Base-by-base conservation (phyloP, 2,888 invertebrate genomes). In the Syrphus vitripennis region DNA sequence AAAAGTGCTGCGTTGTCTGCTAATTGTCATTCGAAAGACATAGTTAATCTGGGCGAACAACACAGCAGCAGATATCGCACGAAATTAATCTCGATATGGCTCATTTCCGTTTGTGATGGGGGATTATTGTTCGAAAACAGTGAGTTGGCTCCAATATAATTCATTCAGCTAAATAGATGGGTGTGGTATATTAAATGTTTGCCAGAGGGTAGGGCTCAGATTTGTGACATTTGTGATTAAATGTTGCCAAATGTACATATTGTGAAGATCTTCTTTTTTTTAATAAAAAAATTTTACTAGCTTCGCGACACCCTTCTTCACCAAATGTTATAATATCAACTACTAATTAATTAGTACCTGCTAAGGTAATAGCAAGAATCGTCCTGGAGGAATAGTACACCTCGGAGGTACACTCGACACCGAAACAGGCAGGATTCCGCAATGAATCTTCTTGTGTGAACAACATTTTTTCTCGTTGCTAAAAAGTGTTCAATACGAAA, bases 21-120 rank as follows among this genome's bases (percentile, higher is more conserved):
- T 82, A 78, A 86, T 86, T 86, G 77, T 78, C 86, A 86, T 86
- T 77, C 82, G 77, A 12, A 21, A 70, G 80, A 80, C 80, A 84
- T 72, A 76, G 71, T 72, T 84, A 71, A 75, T 65, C 80, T 59
- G 59, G 61, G 37, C 70, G 70, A 42, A 48, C 71, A 84, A 69
- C 45, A 75, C 65, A 42, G 53, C 79, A 69, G 79, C 83, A 70
- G 80, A 76, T 80, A 84, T 84, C 84, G 80, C 84, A 72, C 84
- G 76, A 76, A 80, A 69, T 69, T 80, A 76, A 84, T 84, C 84
- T 80, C 72, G 67, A 76, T 69, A 80, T 77, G 84, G 84, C 80
- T 80, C 80, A 80, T 72, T 84, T 84, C 84, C 84, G 80, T 80
- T 79, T 71, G 50, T 67, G 72, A 74, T 67, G 72, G 31, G n/a